phyloP scores from a whole-genome alignment of 1,140 invertebrate species.

The Drosophila kikkawai region DNA sequence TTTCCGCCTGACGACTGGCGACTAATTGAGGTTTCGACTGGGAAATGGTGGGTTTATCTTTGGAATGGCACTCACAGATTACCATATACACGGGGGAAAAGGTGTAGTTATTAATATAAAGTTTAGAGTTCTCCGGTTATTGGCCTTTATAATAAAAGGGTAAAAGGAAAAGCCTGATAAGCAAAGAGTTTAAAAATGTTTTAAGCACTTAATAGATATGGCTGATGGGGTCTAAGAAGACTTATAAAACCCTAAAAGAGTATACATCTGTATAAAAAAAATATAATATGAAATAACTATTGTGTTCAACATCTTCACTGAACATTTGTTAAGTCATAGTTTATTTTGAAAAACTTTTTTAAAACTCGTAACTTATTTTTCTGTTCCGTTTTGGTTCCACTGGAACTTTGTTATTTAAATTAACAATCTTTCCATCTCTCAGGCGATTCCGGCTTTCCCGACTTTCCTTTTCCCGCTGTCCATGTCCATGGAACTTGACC shows the following conservation, averaged over 20 bases:
- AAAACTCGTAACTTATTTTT: not conserved
- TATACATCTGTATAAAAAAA: not conserved
- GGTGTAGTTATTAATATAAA: not conserved
- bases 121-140: not conserved
- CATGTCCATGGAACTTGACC: conserved; percentile 19
- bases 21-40: conserved; percentile 29
- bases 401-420: conserved; percentile 26
- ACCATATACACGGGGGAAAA: not conserved
- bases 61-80: conserved; percentile 3
- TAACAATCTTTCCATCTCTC: conserved; percentile 4
- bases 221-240: too few species aligned
- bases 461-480: not conserved
- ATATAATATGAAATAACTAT: not conserved
- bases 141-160: not conserved
- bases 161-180: not conserved
- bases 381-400: not conserved
- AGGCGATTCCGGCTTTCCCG: not conserved
- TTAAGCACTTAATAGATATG: too few species aligned
- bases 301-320: not conserved
- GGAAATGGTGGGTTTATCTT: not conserved
- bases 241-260: too few species aligned
- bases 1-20: not conserved
- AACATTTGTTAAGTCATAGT: not conserved
- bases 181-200: not conserved
- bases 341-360: not conserved